Percentiles rank a stretch among this genome's conserved stretches.
Evolutionary conservation across 2,888 invertebrate species (phyloP).

Genomic region (Cylindroiulus punctatus): DNA sequence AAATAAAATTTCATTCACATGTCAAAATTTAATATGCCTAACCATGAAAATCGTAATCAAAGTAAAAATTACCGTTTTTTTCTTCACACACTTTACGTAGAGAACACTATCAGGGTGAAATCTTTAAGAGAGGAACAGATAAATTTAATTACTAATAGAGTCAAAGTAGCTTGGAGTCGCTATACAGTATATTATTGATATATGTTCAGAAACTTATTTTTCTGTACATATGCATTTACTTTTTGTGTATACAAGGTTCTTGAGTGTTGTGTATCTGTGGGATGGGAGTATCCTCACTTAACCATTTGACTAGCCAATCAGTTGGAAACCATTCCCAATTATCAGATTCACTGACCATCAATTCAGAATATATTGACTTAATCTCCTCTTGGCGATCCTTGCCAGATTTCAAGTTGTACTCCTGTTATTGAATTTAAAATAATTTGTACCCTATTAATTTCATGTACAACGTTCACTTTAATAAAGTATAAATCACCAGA

Average conservation of each 20-base stretch:
- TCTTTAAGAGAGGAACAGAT: slow-evolving; percentile 61
- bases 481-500: too few species aligned
- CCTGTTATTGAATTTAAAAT: slow-evolving; percentile 59
- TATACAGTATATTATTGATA: not conserved
- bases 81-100: slow-evolving; percentile 68
- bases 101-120: slow-evolving; percentile 68
- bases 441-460: not conserved
- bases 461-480: not conserved
- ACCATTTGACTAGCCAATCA: slow-evolving; percentile 71
- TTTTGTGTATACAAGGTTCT: slow-evolving; percentile 67
- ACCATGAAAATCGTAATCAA: not conserved
- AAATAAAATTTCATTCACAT: slow-evolving; percentile 47
- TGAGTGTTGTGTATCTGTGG: slow-evolving; percentile 67
- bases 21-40: not conserved
- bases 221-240: slow-evolving; percentile 37
- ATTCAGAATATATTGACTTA: slow-evolving; percentile 60
- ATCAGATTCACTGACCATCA: not conserved
- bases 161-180: too few species aligned
- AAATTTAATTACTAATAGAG: not conserved
- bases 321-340: slow-evolving; percentile 69
- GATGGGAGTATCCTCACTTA: slow-evolving; percentile 65
- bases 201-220: too few species aligned
- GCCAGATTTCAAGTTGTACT: slow-evolving; percentile 62
- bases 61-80: slow-evolving; percentile 62
- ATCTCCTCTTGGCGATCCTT: slow-evolving; percentile 63